These are phyloP conservation scores for Otolemur crassicaudatus DNA, from an alignment of 2,797 vertebrate genomes.

Conservation along the genomic window DNA sequence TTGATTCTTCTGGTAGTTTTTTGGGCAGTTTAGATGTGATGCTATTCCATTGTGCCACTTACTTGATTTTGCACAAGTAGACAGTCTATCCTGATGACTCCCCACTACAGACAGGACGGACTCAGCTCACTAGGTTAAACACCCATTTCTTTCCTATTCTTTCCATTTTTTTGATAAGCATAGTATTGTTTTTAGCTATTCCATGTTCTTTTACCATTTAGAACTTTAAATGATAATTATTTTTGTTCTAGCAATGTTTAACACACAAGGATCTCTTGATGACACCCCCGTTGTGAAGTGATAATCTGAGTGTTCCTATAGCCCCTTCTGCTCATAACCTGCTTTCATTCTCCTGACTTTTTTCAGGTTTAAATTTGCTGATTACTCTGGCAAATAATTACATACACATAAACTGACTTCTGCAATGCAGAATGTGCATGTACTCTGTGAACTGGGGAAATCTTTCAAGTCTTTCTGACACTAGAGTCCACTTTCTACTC, in stretches of 20 bases:
- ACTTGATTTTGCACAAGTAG: neutral
- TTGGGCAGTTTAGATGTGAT: neutral
- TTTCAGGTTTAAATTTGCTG: neutral
- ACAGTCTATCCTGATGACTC: neutral
- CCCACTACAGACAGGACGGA: neutral
- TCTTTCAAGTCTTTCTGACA: neutral
- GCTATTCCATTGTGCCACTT: neutral
- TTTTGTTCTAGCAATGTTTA: neutral
- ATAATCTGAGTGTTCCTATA: neutral
- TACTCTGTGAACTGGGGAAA: neutral
- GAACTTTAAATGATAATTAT: neutral
- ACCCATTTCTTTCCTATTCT: neutral
- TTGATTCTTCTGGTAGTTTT: neutral
- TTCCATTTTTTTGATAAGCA: neutral
- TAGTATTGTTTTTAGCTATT: neutral
- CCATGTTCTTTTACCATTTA: neutral
- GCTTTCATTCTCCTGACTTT: neutral
- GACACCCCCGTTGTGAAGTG: neutral
- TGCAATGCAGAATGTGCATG: neutral
- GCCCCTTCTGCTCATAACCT: neutral
- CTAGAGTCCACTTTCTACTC: neutral
- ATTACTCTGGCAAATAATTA: neutral
- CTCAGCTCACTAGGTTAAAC: neutral
- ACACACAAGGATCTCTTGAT: neutral
- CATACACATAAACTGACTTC: neutral